Conservation (phyloP, 2,888 invertebrate genomes). For the Synergus laeviventris region DNA sequence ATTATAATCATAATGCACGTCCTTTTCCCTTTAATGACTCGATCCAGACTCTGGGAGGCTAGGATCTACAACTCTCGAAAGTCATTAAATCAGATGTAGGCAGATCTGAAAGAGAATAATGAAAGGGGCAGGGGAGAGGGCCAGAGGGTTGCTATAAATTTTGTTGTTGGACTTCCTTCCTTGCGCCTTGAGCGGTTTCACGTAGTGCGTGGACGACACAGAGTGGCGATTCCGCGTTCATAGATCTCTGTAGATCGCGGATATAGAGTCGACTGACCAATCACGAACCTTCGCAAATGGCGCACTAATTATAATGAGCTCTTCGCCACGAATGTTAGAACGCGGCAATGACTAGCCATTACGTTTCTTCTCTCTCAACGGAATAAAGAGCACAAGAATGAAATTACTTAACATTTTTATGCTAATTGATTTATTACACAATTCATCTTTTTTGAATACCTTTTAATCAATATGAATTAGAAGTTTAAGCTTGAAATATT, state of each 20-base stretch:
- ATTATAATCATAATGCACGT: not conserved
- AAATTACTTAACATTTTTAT: not conserved
- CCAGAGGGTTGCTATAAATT: slow-evolving; percentile 66
- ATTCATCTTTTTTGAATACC: not conserved
- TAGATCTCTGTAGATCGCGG: slow-evolving; percentile 53
- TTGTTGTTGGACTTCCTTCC: slow-evolving; percentile 58
- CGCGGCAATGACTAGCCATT: slow-evolving; percentile 48
- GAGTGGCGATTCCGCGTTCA: slow-evolving; percentile 51
- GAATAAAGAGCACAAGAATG: not conserved
- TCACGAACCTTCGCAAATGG: slow-evolving; percentile 53
- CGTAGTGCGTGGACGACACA: slow-evolving; percentile 47
- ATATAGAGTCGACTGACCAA: slow-evolving; percentile 51
- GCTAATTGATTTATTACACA: not conserved
- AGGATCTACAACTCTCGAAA: slow-evolving; percentile 24
- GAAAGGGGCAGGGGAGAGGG: slow-evolving; percentile 46
- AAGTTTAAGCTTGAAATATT: too few relatives aligned
- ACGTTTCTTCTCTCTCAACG: slow-evolving; percentile 18
- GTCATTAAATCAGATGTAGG: slow-evolving; percentile 54
- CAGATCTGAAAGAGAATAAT: slow-evolving; percentile 46
- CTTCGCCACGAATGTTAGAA: slow-evolving; percentile 59
- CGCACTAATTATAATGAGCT: slow-evolving; percentile 70
- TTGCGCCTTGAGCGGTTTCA: slow-evolving; percentile 49
- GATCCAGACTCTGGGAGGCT: not conserved
- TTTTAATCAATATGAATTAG: not conserved
- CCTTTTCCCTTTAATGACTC: not conserved